These are phyloP conservation scores for Pandemis heparana DNA, from an alignment of 2,888 invertebrate species.

Conservation along the genomic window DNA sequence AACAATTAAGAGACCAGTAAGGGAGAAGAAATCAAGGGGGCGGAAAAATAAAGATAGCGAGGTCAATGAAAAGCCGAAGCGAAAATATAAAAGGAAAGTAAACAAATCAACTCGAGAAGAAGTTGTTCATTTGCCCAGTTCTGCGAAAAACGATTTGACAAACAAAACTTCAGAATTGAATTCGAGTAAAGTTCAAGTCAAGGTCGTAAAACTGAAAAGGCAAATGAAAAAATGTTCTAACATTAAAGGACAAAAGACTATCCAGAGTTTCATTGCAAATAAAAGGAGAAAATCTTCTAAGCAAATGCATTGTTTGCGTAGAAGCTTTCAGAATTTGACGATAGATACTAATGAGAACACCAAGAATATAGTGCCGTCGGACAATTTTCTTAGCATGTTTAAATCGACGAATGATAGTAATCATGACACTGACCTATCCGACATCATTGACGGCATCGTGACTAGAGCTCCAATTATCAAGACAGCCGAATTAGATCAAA, in stretches of 20 bases:
- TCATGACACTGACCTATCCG: conserved; percentile 67
- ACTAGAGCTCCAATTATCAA: conserved; percentile 60
- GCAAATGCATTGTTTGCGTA: conserved; percentile 52
- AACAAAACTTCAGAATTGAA: conserved; percentile 53
- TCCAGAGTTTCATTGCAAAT: conserved; percentile 71
- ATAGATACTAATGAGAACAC: conserved; percentile 48
- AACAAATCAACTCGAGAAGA: conserved; percentile 56
- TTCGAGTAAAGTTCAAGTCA: conserved; percentile 67
- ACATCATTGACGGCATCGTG: conserved; percentile 74
- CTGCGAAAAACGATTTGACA: conserved; percentile 58
- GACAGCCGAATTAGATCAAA: conserved; percentile 68
- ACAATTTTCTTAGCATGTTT: conserved; percentile 61
- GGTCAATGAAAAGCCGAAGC: conserved; percentile 65
- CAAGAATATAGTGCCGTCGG: conserved; percentile 43
- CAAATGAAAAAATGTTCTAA: conserved; percentile 65
- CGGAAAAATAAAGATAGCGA: conserved; percentile 63
- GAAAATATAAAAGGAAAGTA: conserved; percentile 72
- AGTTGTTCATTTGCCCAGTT: conserved; percentile 56
- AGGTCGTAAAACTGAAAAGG: conserved; percentile 75
- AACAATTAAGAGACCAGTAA: conserved; percentile 82
- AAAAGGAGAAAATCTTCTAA: conserved; percentile 64
- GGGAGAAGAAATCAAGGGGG: conserved; percentile 68
- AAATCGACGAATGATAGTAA: conserved; percentile 56
- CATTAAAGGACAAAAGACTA: conserved; percentile 68
- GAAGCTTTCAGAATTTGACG: conserved; percentile 64